phyloP scores from a whole-genome alignment of 2,888 invertebrate genomes.

The Girardia tigrina region DNA sequence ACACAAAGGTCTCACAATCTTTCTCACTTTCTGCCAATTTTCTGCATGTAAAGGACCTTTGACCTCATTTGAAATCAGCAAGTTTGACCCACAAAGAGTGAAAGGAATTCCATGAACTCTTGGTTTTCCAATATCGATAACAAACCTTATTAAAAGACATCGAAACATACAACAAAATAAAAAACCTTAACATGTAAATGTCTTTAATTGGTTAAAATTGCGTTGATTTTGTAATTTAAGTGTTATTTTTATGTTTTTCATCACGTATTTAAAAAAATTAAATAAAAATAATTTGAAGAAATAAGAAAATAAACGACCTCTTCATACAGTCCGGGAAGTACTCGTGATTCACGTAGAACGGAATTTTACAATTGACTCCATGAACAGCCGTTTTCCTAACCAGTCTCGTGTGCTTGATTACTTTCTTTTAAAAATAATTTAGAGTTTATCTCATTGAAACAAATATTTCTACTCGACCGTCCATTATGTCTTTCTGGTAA shows the following conservation, averaged over 20 bases:
- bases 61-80: no score
- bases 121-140: background rate
- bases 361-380: background rate
- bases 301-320: background rate
- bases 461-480: background rate
- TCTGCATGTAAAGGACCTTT: no score
- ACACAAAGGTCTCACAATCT: no score
- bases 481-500: background rate
- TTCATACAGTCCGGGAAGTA: slow-evolving; percentile 6
- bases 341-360: background rate
- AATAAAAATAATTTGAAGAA: no score
- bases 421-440: background rate
- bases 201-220: background rate
- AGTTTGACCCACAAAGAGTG: no score
- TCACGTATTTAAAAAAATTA: no score
- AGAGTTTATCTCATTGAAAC: background rate
- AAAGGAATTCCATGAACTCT: no score
- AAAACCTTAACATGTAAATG: no score
- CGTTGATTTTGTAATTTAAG: no score
- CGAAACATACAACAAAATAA: no score
- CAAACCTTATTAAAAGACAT: background rate
- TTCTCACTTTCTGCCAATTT: no score
- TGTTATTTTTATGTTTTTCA: no score
- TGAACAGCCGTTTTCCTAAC: background rate
- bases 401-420: background rate